Evolutionary conservation across 2,888 invertebrate genomes (phyloP).

Genomic region (Ashinkailepas kermadecensis): DNA sequence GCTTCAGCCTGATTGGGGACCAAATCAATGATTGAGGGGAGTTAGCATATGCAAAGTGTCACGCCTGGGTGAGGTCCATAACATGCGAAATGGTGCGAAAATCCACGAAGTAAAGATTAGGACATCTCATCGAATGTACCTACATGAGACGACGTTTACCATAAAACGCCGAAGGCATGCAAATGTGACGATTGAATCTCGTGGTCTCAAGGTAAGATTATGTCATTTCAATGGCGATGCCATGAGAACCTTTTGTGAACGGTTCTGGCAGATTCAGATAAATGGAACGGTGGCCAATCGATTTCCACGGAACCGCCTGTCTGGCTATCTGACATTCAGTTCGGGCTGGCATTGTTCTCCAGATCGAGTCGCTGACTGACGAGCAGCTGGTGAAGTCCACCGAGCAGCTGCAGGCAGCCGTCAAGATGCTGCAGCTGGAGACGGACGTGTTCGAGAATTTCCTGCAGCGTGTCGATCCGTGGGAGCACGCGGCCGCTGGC

Average conservation of each 20-base stretch:
- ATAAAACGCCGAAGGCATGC: not conserved
- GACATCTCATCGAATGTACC: no score
- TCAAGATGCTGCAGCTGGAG: conserved; percentile 2
- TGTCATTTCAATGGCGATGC: not conserved
- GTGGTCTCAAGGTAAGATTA: not conserved
- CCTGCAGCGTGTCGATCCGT: conserved; percentile 3
- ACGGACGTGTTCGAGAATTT: not conserved
- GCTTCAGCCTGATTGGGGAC: no score
- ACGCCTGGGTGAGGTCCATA: no score
- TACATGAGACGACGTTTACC: no score
- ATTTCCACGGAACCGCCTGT: not conserved
- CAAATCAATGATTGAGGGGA: no score
- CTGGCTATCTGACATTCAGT: not conserved
- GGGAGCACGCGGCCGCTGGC: not conserved
- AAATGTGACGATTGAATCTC: not conserved
- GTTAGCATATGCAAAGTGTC: no score
- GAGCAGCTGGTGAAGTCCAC: conserved; percentile 1
- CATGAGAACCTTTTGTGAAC: not conserved
- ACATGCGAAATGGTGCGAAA: no score
- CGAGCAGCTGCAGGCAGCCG: conserved; percentile 8
- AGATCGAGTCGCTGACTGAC: not conserved
- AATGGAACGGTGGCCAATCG: not conserved
- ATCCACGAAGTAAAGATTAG: no score
- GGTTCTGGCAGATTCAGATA: no score
- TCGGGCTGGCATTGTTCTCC: not conserved